phyloP scores from a whole-genome alignment of 2,797 vertebrate genomes.

The Pachyuromys duprasi region DNA sequence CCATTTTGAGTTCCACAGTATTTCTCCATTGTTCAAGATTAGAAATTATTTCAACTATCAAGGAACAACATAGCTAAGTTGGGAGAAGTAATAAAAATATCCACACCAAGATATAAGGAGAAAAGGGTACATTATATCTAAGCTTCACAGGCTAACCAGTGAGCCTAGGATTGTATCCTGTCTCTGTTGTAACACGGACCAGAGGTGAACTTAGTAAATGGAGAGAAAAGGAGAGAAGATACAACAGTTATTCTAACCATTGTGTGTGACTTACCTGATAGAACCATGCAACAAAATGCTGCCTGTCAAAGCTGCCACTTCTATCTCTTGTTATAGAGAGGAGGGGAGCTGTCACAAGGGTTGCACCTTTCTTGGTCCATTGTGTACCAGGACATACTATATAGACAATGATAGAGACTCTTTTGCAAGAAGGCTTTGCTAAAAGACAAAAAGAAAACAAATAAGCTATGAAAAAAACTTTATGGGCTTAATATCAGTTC shows the following conservation, averaged over 20 bases:
- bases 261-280: neutral
- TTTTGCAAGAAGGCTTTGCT: neutral
- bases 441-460: neutral
- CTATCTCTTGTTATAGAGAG: slow-evolving; percentile 2
- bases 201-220: neutral
- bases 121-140: neutral
- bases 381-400: neutral
- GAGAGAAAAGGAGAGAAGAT: neutral
- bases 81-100: neutral
- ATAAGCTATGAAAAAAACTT: neutral
- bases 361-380: neutral
- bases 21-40: neutral
- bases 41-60: neutral
- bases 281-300: neutral
- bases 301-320: neutral
- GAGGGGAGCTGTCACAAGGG: neutral
- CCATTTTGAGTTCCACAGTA: neutral
- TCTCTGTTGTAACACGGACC: neutral
- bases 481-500: neutral
- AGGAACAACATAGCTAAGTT: neutral
- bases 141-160: neutral
- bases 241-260: neutral
- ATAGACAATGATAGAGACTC: neutral
- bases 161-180: neutral
- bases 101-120: neutral